Base-by-base conservation (phyloP, 1,140 invertebrate genomes). In the Zaprionus lachaisei region DNA sequence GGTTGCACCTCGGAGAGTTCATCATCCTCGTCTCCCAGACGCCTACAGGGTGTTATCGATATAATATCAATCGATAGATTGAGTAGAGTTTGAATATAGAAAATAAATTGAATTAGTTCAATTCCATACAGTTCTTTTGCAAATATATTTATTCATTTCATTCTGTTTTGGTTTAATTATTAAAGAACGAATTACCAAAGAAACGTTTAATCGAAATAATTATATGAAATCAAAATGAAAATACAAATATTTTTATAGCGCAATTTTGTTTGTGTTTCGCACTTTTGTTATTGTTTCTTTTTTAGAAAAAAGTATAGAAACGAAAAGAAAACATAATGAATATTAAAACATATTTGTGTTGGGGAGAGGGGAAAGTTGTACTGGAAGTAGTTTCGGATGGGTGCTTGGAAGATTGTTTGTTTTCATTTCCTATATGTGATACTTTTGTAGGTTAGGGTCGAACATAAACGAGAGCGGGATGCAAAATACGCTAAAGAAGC, bases 1-100 rank as follows among this genome's bases (percentile, higher is more conserved):
- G 98, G 97, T 92, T 98, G 97, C n/a, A 99, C 97, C 93, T 98
- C 98, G 31, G 97, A 98, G 67, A 99, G 93, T 92, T 98, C 98
- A 93, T 99, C 98, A 91, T 99, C 98, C 93, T 98, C 97, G 78
- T 98, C 97, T 28, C 96, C 96, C 87, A 96, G 91, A 77, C 96
- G 94, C 93, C 96, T 96, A 93, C 63, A 66, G 41, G 44, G 14
- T 5, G 6, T 51, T 51, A 51, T 51, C 47, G 47, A 51, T 51
- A 51, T 9, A 34, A 3, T 11, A 11, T 34, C 31, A 20, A 17
- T 47, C 24, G 28, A 20, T 65, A 17, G 55, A n/a, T n/a, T n/a
- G n/a, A n/a, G 54, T 60, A 37, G 44, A 44, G 26, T 47, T 70
- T 55, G 47, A 24, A 51, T 54, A 26, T 26, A 71, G 41, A 83